phyloP scores from a whole-genome alignment of 1,140 invertebrate genomes.

The Oscheius sp. region DNA sequence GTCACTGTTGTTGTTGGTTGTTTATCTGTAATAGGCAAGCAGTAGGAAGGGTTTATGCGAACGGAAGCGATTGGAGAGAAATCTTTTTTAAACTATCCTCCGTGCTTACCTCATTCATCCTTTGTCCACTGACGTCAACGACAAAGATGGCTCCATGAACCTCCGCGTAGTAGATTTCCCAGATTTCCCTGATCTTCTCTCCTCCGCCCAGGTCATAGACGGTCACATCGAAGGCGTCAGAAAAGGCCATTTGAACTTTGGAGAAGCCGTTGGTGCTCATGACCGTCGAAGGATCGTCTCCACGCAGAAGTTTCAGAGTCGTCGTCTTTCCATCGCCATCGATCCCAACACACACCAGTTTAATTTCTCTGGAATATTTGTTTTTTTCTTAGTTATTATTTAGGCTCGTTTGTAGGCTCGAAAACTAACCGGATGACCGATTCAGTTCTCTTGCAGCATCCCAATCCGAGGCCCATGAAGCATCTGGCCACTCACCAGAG shows the following conservation, averaged over 20 bases:
- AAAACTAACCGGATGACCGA: too few relatives aligned
- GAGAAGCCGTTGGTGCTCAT: conserved; percentile 30
- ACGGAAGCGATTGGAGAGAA: background rate
- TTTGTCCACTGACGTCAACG: background rate
- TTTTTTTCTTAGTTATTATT: too few relatives aligned
- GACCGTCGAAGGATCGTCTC: conserved; percentile 22
- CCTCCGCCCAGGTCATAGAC: conserved; percentile 27
- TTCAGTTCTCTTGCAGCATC: too few relatives aligned
- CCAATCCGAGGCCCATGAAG: too few relatives aligned
- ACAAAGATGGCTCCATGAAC: conserved; percentile 8
- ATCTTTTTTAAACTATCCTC: background rate
- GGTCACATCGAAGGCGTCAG: conserved; percentile 3
- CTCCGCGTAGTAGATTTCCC: conserved; percentile 30
- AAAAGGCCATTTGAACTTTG: conserved; percentile 21
- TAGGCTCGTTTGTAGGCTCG: too few relatives aligned
- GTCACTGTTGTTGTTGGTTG: too few relatives aligned
- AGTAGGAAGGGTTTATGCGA: background rate
- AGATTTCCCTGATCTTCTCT: conserved; percentile 18
- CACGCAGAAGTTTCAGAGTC: conserved; percentile 1
- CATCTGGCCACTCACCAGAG: too few relatives aligned
- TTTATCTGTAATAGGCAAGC: too few relatives aligned
- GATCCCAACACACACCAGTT: conserved; percentile 27
- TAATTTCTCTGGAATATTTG: conserved; percentile 27
- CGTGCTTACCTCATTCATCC: background rate
- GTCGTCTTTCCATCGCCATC: conserved; percentile 23